Evolutionary conservation across 92 coral and sea anemone species (phyloP).

Genomic region (Porites rus): DNA sequence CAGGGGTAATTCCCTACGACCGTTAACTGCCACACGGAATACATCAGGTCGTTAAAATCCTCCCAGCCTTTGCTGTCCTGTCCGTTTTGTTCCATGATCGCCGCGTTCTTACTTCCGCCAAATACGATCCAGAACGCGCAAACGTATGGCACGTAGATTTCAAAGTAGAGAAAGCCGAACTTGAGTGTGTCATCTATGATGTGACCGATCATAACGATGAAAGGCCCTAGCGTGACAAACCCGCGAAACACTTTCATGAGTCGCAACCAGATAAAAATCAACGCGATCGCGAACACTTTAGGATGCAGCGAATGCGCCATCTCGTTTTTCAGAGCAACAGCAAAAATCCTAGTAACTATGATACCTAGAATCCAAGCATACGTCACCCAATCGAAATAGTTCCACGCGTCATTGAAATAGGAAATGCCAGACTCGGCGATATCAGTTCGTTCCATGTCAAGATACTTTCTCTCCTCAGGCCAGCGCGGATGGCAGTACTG

Average conservation of each 20-base stretch:
- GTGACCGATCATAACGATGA: conserved; percentile 96
- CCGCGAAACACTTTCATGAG: conserved; percentile 97
- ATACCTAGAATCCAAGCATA: conserved; percentile 89
- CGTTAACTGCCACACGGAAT: conserved; percentile 97
- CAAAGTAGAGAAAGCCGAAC: conserved; percentile 87
- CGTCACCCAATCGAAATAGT: conserved; percentile 98
- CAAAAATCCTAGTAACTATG: conserved; percentile 81
- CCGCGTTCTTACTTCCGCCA: conserved; percentile 89
- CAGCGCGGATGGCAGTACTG: conserved; percentile 94
- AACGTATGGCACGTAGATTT: conserved; percentile 91
- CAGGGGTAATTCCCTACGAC: conserved; percentile 96
- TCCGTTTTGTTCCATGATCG: conserved; percentile 61
- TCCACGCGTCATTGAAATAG: conserved; percentile 96
- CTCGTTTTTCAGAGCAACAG: conserved; percentile 64
- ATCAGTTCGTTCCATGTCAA: conserved; percentile 90
- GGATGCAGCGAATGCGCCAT: conserved; percentile 84
- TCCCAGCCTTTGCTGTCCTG: conserved; percentile 82
- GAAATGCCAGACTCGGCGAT: conserved; percentile 93
- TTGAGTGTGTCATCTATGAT: conserved; percentile 92
- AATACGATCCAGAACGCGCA: conserved; percentile 98
- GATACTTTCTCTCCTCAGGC: conserved; percentile 96
- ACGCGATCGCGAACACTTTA: conserved; percentile 80
- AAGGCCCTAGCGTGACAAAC: conserved; percentile 88
- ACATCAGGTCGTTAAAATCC: conserved; percentile 87
- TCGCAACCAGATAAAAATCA: conserved; percentile 96